Base-by-base conservation (phyloP, 2,888 invertebrate species). In the Epicampocera succincta region DNA sequence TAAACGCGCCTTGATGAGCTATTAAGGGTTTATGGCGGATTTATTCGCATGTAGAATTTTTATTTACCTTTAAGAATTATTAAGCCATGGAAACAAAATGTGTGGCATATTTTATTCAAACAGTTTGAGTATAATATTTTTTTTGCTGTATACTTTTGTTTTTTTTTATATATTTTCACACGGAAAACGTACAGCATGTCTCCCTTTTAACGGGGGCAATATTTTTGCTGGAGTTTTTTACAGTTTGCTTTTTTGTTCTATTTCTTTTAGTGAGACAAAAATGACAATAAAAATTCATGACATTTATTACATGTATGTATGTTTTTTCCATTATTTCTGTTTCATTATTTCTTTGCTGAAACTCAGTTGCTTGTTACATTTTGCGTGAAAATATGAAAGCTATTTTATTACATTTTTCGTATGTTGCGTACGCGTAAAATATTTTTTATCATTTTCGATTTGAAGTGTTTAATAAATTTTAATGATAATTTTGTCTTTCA, bases 231-330 rank as follows among this genome's bases (percentile, higher is more conserved):
- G 9, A 69, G 12, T 48, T 63, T 33, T 75, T 25, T 25, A 1
- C 9, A 2, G 6, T 4, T 50, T 44, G 40, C 33, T 61, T 69
- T n/a, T 46, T 40, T 75, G 12, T 52, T 44, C 19, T 9, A 33
- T 33, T 33, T 33, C 33, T 60, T 75, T 42, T 6, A 15, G 29
- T 44, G 48, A 42, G 50, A 42, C 56, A 50, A 38, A 65, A 60
- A 72, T 78, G 72, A 58, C 58, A 72, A 78, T 78, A 78, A 78
- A 78, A 78, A 78, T 78, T 78, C 78, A 72, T 78, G 78, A 65
- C 78, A 78, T 72, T 78, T 72, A 65, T 60, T 72, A 50, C n/a
- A n/a, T n/a, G n/a, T n/a, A n/a, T 72, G 33, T 19, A 8, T 52
- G 11, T 19, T 6, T 46, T 44, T 40, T 17, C n/a, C 44, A 19